Evolutionary conservation across 2,113 vertebrate genomes (phyloP).

Genomic region (Pleuronectes platessa): DNA sequence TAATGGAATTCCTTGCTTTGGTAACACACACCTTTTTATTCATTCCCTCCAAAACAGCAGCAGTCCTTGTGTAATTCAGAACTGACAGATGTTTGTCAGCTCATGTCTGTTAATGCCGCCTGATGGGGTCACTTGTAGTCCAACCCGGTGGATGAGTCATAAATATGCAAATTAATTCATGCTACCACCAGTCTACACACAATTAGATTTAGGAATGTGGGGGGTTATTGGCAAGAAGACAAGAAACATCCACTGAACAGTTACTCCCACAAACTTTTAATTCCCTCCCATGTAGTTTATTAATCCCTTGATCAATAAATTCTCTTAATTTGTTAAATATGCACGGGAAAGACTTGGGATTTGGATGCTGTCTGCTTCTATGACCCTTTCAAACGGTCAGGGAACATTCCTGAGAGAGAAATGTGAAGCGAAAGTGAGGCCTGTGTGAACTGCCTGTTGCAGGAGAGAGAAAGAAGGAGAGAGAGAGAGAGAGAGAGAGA

Average conservation of each 20-base stretch:
- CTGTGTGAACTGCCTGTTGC: conserved; percentile 15
- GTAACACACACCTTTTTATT: not conserved
- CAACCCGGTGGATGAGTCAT: not conserved
- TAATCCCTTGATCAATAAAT: no score
- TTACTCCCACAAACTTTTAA: no score
- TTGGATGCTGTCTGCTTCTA: not conserved
- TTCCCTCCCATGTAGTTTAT: no score
- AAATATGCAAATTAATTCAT: not conserved
- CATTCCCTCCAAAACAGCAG: not conserved
- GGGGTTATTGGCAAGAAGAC: no score
- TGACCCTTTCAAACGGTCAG: not conserved
- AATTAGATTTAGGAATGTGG: no score
- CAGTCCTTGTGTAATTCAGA: conserved; percentile 16
- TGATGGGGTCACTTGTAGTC: not conserved
- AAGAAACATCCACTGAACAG: no score
- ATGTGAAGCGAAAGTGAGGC: conserved; percentile 13
- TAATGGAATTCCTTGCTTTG: not conserved
- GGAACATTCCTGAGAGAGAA: conserved; percentile 28
- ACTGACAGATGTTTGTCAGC: conserved; percentile 34
- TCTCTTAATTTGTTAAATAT: no score
- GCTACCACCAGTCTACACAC: no score
- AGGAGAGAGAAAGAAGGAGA: conserved; percentile 18
- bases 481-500: conserved; percentile 15
- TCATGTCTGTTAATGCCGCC: not conserved
- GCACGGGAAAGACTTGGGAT: no score